Evolutionary conservation across 2,888 invertebrate species (phyloP), one percentile per base, ranked within the genome.

Genomic region (Diarsia mendica): DNA sequence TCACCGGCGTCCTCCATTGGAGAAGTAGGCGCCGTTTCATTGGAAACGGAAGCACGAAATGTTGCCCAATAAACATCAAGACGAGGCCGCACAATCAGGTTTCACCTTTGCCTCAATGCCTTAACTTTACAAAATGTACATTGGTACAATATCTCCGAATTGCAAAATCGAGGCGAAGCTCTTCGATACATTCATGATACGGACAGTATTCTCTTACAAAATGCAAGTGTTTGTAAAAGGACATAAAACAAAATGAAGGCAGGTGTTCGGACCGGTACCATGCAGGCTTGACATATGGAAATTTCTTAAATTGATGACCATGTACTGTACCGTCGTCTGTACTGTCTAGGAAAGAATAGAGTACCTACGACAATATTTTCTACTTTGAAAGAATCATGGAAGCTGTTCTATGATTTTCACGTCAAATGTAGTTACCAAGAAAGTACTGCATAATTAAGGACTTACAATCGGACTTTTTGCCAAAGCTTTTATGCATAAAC

Each of bases 101-200:
- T 95, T 94, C 93, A 94, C 94, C 93, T 95, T 93, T 93, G 89
- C 90, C 90, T 94, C 93, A 92, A 92, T 92, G 91, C 87, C 90
- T 91, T 82, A 69, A 83, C 73, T 88, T 87, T 83, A 89, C 85
- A 85, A 88, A 87, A 89, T 82, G 72, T 83, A 86, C 77, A 84
- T 77, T 79, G 83, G 72, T 86, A 79, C 83, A 87, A 90, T 89
- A 89, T 88, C 83, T 85, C 76, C 86, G 46, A 85, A 90, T 89
- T 90, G 85, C 87, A 79, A 89, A 89, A 90, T 88, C 86, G 77
- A 89, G 86, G 83, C 65, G 23, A 72, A 71, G 69, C 69, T 83
- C 72, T 85, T 79, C 83, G 80, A 85, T 85, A 82, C 67, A 86
- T 86, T 80, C 79, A 75, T 72, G 77, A 74, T 72, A 71, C 80